Evolutionary conservation across 2,113 vertebrate genomes (phyloP).

Genomic region (Halichoeres trimaculatus): DNA sequence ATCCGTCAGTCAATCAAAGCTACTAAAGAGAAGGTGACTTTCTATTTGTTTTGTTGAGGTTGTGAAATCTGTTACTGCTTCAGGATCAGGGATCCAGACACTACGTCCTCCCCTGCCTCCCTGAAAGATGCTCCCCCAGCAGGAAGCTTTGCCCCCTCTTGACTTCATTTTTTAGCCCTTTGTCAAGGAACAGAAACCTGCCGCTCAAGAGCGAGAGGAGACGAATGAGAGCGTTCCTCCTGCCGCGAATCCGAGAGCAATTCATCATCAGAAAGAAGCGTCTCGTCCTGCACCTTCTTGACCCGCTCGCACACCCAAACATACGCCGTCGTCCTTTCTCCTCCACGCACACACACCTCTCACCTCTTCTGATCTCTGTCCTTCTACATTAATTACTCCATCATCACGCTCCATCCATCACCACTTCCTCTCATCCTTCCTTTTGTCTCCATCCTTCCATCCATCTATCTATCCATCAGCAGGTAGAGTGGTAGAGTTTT

Average conservation of each 20-base stretch:
- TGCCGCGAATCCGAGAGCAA: constrained; percentile 46
- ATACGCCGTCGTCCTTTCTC: no score
- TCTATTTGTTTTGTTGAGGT: no score
- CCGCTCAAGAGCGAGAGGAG: constrained; percentile 57
- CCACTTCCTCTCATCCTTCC: constrained; percentile 28
- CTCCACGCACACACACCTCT: background rate
- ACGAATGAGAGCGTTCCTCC: constrained; percentile 63
- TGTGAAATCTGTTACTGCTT: no score
- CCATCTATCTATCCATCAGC: background rate
- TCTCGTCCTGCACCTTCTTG: constrained; percentile 29
- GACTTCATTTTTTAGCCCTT: constrained; percentile 74
- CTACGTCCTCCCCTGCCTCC: constrained; percentile 28
- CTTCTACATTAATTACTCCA: constrained; percentile 60
- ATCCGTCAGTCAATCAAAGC: no score
- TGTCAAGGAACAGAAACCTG: constrained; percentile 62
- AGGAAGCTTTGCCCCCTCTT: constrained; percentile 59
- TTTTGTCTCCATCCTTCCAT: constrained; percentile 43
- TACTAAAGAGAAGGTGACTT: no score
- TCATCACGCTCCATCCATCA: constrained; percentile 64
- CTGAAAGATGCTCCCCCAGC: constrained; percentile 64
- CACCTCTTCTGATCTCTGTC: constrained; percentile 42
- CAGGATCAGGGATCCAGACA: no score
- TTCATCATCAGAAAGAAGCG: constrained; percentile 48
- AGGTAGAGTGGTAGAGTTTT: constrained; percentile 44
- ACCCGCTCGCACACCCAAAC: constrained; percentile 17